phyloP scores from a whole-genome alignment of 2,797 vertebrate species.

The Limnodromus scolopaceus region DNA sequence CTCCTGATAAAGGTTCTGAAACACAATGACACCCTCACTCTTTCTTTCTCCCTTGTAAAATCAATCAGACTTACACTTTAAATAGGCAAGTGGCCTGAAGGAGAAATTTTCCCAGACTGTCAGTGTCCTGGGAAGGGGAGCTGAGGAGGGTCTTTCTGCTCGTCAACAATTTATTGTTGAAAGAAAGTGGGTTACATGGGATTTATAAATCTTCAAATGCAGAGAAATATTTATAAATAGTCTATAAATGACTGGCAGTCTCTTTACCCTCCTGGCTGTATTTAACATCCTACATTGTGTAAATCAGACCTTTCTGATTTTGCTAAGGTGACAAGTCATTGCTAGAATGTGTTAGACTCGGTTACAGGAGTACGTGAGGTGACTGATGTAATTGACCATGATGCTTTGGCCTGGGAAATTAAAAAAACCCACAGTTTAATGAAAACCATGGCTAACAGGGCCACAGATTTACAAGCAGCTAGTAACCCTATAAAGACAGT shows the following conservation, averaged over 20 bases:
- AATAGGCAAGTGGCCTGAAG: neutral
- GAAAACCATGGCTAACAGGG: neutral
- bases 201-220: neutral
- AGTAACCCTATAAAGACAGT: neutral
- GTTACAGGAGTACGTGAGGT: neutral
- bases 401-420: neutral
- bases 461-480: neutral
- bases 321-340: neutral
- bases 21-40: slow-evolving; percentile 1
- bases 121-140: neutral
- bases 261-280: neutral
- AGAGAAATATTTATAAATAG: neutral
- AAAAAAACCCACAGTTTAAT: neutral
- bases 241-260: neutral
- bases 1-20: slow-evolving; percentile 36
- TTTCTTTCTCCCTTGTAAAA: slow-evolving; percentile 11
- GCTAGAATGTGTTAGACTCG: neutral
- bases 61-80: neutral
- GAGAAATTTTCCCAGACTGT: neutral
- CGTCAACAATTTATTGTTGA: neutral
- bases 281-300: neutral
- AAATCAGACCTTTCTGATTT: neutral
- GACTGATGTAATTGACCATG: neutral
- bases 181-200: neutral
- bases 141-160: neutral